Conservation (phyloP, 1,140 invertebrate species). For the Pinna nobilis region DNA sequence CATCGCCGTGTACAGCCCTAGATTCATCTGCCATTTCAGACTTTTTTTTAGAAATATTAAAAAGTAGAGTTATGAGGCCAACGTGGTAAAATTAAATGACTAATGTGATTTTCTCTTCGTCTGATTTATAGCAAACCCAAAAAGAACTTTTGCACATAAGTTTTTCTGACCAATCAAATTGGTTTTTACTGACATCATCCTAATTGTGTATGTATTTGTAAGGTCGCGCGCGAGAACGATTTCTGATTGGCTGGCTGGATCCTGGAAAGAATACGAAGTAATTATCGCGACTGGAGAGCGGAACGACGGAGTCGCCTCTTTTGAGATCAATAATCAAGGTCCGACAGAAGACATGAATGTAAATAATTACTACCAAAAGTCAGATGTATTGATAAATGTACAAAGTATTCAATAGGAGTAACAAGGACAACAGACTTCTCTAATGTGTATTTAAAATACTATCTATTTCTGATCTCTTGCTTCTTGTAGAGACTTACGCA, state of each 20-base stretch:
- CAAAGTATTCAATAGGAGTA: neutral
- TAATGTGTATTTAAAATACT: too few relatives aligned
- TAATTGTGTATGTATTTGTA: constrained; percentile 30
- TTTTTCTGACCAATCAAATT: constrained; percentile 46
- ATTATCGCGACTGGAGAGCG: constrained; percentile 5
- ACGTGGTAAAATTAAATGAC: constrained; percentile 45
- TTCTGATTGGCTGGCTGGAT: constrained; percentile 33
- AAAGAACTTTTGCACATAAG: constrained; percentile 26
- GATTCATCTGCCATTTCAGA: constrained; percentile 43
- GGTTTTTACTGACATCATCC: constrained; percentile 38
- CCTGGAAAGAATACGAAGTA: neutral
- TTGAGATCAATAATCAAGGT: neutral
- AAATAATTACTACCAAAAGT: neutral
- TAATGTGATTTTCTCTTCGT: constrained; percentile 49
- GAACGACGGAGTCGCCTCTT: constrained; percentile 6
- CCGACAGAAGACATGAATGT: neutral
- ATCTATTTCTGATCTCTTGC: too few relatives aligned
- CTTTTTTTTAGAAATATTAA: constrained; percentile 9
- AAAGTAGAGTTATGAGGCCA: constrained; percentile 20
- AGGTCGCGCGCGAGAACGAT: constrained; percentile 27
- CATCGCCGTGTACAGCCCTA: constrained; percentile 33
- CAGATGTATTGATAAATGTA: neutral
- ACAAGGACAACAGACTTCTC: neutral
- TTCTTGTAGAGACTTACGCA: too few relatives aligned
- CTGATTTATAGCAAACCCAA: constrained; percentile 43